Evolutionary conservation across 2,113 vertebrate genomes (phyloP).

Genomic region (Loxodonta africana): DNA sequence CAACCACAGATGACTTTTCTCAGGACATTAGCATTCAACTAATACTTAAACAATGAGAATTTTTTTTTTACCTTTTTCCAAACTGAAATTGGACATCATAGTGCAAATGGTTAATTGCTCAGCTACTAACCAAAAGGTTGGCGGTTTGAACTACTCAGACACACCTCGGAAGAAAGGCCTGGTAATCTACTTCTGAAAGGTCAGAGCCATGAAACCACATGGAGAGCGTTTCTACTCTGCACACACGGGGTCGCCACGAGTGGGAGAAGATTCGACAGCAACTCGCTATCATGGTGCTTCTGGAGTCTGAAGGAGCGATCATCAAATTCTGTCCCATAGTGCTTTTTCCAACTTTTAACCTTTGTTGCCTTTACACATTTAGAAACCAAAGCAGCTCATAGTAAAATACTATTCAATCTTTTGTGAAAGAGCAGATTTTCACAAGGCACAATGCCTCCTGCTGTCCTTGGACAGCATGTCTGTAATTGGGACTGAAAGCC

Average conservation of each 20-base stretch:
- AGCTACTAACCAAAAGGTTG: not conserved
- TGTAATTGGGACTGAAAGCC: conserved; percentile 51
- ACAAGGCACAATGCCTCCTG: not conserved
- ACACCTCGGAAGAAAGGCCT: not conserved
- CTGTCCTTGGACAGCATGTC: conserved; percentile 58
- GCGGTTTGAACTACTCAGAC: not conserved
- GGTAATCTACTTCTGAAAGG: not conserved
- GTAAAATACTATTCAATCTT: conserved; percentile 75
- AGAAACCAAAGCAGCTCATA: conserved; percentile 58
- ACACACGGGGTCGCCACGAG: not conserved
- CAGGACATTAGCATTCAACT: not conserved
- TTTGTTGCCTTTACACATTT: conserved; percentile 68
- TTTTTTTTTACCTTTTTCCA: conserved; percentile 49
- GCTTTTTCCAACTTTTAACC: conserved; percentile 64
- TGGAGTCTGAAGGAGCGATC: not conserved
- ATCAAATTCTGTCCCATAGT: conserved; percentile 45
- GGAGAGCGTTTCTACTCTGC: not conserved
- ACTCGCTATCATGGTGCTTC: not conserved
- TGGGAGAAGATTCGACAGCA: not conserved
- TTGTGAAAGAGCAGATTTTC: conserved; percentile 62
- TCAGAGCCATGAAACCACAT: not conserved
- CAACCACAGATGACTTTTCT: conserved; percentile 34
- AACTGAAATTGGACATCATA: not conserved
- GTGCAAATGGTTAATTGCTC: not conserved
- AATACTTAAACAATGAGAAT: conserved; percentile 14